Percentiles rank a stretch among this genome's conserved stretches.
Evolutionary conservation across 1,140 invertebrate species (phyloP).

Genomic region (Conus ventricosus): DNA sequence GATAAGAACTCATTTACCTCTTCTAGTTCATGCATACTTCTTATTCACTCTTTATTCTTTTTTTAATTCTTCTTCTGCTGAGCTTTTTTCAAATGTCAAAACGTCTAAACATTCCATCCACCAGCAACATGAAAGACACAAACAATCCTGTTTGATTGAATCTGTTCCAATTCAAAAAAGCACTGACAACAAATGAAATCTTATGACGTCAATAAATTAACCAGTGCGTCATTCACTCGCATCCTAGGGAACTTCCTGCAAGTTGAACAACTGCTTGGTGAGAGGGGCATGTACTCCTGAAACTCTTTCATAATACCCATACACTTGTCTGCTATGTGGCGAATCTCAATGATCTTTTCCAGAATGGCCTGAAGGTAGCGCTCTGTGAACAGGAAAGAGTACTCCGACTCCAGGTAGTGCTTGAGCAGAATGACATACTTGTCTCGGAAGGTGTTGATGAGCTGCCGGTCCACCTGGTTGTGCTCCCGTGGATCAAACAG

Average conservation of each 20-base stretch:
- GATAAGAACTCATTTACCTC: too few relatives aligned
- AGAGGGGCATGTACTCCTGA: constrained; percentile 24
- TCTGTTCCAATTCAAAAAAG: too few relatives aligned
- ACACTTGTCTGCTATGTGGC: constrained; percentile 18
- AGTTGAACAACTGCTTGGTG: constrained; percentile 28
- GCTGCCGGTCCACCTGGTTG: constrained; percentile 31
- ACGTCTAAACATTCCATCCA: too few relatives aligned
- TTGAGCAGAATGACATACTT: constrained; percentile 89
- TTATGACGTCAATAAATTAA: too few relatives aligned
- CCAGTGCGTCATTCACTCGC: too few relatives aligned
- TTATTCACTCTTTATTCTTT: too few relatives aligned
- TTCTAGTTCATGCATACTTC: too few relatives aligned
- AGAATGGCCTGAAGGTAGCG: constrained; percentile 81
- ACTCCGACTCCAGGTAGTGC: constrained; percentile 90
- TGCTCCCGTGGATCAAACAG: constrained; percentile 29
- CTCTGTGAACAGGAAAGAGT: constrained; percentile 73
- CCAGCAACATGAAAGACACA: too few relatives aligned
- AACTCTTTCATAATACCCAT: constrained; percentile 7
- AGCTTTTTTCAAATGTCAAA: too few relatives aligned
- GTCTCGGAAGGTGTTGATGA: constrained; percentile 34
- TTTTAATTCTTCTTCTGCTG: too few relatives aligned
- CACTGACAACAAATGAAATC: too few relatives aligned
- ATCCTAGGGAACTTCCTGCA: constrained; percentile 1
- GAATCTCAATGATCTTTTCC: constrained; percentile 69
- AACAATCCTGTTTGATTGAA: too few relatives aligned